A percentile compares a stretch with the other conserved stretches of the same genome.
phyloP scores from a whole-genome alignment of 2,888 invertebrate species.

The Laspeyria flexula region DNA sequence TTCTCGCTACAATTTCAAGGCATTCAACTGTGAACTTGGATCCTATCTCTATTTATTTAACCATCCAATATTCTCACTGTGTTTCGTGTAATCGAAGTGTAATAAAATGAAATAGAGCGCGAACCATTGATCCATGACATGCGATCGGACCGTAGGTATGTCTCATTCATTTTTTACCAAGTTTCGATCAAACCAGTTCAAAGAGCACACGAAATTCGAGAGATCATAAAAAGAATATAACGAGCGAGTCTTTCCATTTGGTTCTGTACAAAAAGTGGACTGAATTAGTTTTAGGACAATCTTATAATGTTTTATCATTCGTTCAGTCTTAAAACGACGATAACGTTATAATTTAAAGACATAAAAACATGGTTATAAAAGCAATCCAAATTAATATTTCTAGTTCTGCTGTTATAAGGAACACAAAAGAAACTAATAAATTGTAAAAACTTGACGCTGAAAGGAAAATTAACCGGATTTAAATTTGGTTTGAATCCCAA shows the following conservation, averaged over 20 bases:
- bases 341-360: no score
- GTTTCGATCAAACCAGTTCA: slow-evolving; percentile 77
- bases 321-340: no score
- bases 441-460: no score
- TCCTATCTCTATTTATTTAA: slow-evolving; percentile 21
- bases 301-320: no score
- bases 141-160: slow-evolving; percentile 64
- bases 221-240: slow-evolving; percentile 55
- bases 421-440: no score
- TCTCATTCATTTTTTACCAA: slow-evolving; percentile 65
- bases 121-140: slow-evolving; percentile 67
- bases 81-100: slow-evolving; percentile 40
- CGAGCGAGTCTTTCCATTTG: slow-evolving; percentile 30
- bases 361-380: no score
- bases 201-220: slow-evolving; percentile 76
- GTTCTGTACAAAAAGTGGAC: slow-evolving; percentile 44
- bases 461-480: no score
- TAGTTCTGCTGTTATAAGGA: no score
- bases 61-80: slow-evolving; percentile 27
- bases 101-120: slow-evolving; percentile 68
- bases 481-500: no score
- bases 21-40: slow-evolving; percentile 15
- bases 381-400: no score
- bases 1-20: slow-evolving; percentile 8
- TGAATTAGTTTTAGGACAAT: neutral